These are phyloP conservation scores for Amblyopsis rosae DNA, from an alignment of 2,113 vertebrate species.

Conservation along the genomic window DNA sequence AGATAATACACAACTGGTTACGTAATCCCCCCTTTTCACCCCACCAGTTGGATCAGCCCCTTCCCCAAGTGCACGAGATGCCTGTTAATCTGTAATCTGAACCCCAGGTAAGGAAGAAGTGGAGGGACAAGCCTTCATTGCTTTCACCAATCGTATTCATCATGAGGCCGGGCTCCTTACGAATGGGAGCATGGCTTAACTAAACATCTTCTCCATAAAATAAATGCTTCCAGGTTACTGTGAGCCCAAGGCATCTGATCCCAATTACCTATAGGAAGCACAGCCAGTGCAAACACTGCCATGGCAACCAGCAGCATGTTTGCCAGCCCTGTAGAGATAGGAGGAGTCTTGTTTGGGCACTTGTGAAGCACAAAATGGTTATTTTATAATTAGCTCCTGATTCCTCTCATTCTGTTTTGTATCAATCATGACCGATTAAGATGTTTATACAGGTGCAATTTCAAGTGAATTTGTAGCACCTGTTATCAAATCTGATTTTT, in stretches of 20 bases:
- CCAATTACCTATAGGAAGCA: constrained; percentile 86
- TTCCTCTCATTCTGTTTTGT: constrained; percentile 62
- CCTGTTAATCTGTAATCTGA: constrained; percentile 88
- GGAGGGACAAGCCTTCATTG: constrained; percentile 81
- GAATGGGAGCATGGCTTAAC: constrained; percentile 73
- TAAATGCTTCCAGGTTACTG: constrained; percentile 96
- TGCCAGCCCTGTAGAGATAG: constrained; percentile 31
- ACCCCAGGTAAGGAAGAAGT: constrained; percentile 82
- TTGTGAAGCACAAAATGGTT: constrained; percentile 54
- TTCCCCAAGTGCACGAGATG: constrained; percentile 83
- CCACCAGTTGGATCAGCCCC: constrained; percentile 54
- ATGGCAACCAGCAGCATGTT: constrained; percentile 58
- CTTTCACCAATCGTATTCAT: constrained; percentile 92
- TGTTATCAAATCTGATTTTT: too few species aligned
- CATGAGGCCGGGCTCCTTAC: constrained; percentile 77
- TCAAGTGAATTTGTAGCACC: too few species aligned
- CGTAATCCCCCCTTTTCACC: constrained; percentile 14
- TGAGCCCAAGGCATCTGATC: constrained; percentile 84
- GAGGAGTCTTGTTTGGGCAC: constrained; percentile 40
- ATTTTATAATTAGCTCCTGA: constrained; percentile 74
- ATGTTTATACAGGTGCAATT: too few species aligned
- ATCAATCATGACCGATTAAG: constrained; percentile 52
- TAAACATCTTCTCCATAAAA: constrained; percentile 86
- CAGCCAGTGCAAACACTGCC: constrained; percentile 46
- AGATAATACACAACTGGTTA: constrained; percentile 42